These are phyloP conservation scores for Mellilla xanthometata DNA, from an alignment of 2,888 invertebrate genomes.

Conservation along the genomic window DNA sequence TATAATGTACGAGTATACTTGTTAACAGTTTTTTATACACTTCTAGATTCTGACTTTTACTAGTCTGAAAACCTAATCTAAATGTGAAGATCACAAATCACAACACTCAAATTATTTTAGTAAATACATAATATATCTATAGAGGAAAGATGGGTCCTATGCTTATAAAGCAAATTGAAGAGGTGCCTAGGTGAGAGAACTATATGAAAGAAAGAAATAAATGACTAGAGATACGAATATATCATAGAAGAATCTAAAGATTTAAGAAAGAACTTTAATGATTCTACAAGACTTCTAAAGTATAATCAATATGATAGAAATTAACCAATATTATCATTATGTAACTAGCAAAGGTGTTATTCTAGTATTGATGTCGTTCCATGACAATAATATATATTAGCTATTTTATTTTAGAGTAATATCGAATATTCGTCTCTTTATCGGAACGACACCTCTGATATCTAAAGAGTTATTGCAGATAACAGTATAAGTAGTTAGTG, in stretches of 20 bases:
- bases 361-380: no score
- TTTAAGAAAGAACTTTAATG: no score
- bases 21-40: no score
- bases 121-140: background rate
- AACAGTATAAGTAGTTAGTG: background rate
- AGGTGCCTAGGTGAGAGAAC: conserved; percentile 10
- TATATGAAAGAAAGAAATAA: conserved; percentile 9
- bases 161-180: conserved; percentile 9
- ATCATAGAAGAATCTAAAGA: background rate
- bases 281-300: no score
- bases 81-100: conserved; percentile 43
- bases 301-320: no score
- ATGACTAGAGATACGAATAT: conserved; percentile 4
- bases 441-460: no score
- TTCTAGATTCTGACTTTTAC: conserved; percentile 42
- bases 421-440: no score
- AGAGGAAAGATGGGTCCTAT: conserved; percentile 8
- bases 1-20: no score
- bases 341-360: no score
- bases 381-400: no score
- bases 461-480: background rate
- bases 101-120: conserved; percentile 38
- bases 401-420: no score
- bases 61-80: conserved; percentile 41
- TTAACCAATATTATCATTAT: no score